Conservation (phyloP, 2,888 invertebrate species). For the Drosophila anomalata region DNA sequence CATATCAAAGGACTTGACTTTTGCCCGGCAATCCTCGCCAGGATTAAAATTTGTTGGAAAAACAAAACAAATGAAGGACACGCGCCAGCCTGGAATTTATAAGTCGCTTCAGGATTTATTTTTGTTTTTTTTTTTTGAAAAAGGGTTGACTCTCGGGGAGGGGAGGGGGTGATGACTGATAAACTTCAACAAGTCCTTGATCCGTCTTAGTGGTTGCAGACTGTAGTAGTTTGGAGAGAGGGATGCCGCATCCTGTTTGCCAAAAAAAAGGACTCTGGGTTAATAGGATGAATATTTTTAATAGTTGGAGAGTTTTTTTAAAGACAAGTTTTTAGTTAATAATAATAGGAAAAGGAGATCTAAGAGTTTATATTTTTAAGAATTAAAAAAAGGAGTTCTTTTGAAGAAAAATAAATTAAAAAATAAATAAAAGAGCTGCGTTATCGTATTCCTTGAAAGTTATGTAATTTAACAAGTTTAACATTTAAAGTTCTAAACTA, state of each 20-base stretch:
- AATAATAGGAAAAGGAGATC: too few relatives aligned
- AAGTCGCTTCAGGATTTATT: conserved; percentile 44
- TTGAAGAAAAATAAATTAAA: too few relatives aligned
- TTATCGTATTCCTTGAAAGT: too few relatives aligned
- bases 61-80: conserved; percentile 70
- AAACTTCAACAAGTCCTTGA: conserved; percentile 21
- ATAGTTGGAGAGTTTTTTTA: background rate
- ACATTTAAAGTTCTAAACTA: too few relatives aligned
- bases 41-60: conserved; percentile 45
- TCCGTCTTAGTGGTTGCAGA: conserved; percentile 38
- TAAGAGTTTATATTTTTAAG: too few relatives aligned
- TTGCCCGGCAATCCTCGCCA: conserved; percentile 7
- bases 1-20: conserved; percentile 67
- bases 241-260: background rate
- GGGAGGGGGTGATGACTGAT: conserved; percentile 7
- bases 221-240: background rate
- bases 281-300: conserved; percentile 30
- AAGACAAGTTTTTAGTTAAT: too few relatives aligned
- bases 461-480: too few relatives aligned
- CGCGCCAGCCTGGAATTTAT: conserved; percentile 69
- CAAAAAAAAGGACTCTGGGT: background rate
- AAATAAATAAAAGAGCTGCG: too few relatives aligned
- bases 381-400: too few relatives aligned
- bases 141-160: background rate
- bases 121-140: background rate